phyloP scores from a whole-genome alignment of 2,888 invertebrate genomes.

The Anthrax anthrax region DNA sequence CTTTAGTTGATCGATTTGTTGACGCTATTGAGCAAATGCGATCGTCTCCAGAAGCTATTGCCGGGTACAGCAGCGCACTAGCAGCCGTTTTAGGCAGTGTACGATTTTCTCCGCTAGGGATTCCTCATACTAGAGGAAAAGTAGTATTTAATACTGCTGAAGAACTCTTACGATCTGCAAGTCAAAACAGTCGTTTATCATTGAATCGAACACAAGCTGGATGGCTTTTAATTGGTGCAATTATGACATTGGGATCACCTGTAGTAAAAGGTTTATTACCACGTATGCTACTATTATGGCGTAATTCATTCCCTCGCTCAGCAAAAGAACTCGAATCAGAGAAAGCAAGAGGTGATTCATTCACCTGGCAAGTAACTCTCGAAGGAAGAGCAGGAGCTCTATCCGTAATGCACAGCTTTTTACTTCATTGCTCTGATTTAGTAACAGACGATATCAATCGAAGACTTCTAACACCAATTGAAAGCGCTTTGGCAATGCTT shows the following conservation, averaged over 20 bases:
- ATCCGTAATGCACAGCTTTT: slow-evolving; percentile 87
- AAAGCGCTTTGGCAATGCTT: slow-evolving; percentile 88
- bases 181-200: slow-evolving; percentile 90
- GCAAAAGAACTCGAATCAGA: slow-evolving; percentile 94
- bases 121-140: slow-evolving; percentile 94
- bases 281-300: slow-evolving; percentile 87
- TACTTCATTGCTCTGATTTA: slow-evolving; percentile 80
- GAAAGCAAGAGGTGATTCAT: slow-evolving; percentile 88
- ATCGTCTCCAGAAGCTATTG: slow-evolving; percentile 75
- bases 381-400: slow-evolving; percentile 94
- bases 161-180: slow-evolving; percentile 87
- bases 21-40: slow-evolving; percentile 79
- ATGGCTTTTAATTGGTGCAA: slow-evolving; percentile 92
- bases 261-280: slow-evolving; percentile 87
- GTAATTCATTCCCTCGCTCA: slow-evolving; percentile 94
- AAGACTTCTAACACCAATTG: slow-evolving; percentile 78
- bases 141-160: slow-evolving; percentile 95
- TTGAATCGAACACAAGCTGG: slow-evolving; percentile 92
- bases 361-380: slow-evolving; percentile 97
- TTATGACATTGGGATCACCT: slow-evolving; percentile 87
- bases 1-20: slow-evolving; percentile 78
- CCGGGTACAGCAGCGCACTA: slow-evolving; percentile 84
- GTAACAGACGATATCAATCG: slow-evolving; percentile 85
- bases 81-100: slow-evolving; percentile 89
- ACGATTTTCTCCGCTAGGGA: slow-evolving; percentile 76